Conservation (phyloP, 2,113 vertebrate species). For the Mustela lutreola region DNA sequence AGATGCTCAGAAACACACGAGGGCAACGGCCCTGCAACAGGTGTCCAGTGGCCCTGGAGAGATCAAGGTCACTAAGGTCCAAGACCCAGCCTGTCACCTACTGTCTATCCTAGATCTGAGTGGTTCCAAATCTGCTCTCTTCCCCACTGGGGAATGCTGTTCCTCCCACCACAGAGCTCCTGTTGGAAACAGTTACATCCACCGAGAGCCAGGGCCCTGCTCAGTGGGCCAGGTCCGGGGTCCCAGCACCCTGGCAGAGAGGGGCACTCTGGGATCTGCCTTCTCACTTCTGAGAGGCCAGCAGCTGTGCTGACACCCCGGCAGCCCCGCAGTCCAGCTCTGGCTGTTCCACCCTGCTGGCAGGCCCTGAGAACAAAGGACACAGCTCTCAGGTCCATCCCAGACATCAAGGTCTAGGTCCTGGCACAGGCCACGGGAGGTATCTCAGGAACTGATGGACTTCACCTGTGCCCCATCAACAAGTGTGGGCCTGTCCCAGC, state of each 20-base stretch:
- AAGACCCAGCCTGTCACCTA: accelerated
- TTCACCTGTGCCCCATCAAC: neutral
- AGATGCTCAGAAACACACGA: neutral
- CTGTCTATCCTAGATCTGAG: no score
- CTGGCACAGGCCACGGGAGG: accelerated
- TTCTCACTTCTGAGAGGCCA: neutral
- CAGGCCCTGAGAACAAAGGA: neutral
- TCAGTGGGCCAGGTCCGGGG: neutral
- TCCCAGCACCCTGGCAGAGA: neutral
- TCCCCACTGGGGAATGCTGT: no score
- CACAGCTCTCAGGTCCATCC: accelerated
- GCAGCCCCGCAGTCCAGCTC: neutral
- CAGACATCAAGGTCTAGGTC: neutral
- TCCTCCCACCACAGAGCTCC: neutral
- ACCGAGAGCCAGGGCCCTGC: no score
- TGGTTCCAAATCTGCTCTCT: neutral
- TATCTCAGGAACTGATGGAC: neutral
- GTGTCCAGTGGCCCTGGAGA: accelerated
- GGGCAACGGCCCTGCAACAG: neutral
- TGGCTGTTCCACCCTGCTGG: neutral
- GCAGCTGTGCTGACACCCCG: neutral
- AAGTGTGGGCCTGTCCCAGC: no score
- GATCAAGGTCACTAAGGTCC: neutral
- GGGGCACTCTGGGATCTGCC: neutral
- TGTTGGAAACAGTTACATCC: neutral